phyloP scores from a whole-genome alignment of 2,113 vertebrate genomes.

The Lynx canadensis region DNA sequence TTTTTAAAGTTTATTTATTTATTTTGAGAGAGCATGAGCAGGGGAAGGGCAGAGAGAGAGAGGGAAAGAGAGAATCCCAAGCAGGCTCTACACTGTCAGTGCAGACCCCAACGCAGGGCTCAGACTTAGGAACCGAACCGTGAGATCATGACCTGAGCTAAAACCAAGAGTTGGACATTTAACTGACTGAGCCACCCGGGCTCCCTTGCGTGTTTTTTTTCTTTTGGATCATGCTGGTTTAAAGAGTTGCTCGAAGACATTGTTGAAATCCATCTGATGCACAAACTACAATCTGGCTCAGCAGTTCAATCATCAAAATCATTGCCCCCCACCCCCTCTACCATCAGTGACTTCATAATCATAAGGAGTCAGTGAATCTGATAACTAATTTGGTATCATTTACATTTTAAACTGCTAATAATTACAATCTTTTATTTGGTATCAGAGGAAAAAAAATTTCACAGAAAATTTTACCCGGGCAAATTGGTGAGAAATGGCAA shows the following conservation, averaged over 20 bases:
- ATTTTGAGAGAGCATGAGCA: too few relatives aligned
- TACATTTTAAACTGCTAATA: conserved; percentile 28
- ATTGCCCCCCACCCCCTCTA: background rate
- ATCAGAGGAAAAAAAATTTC: conserved; percentile 4
- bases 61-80: too few relatives aligned
- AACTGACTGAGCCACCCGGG: too few relatives aligned
- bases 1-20: too few relatives aligned
- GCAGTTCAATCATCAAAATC: background rate
- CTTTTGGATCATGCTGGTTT: background rate
- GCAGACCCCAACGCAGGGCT: too few relatives aligned
- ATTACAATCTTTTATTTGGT: background rate
- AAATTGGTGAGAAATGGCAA: background rate
- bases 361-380: background rate
- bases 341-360: background rate
- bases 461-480: background rate
- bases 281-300: background rate
- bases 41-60: too few relatives aligned
- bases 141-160: too few relatives aligned
- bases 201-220: background rate
- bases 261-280: background rate
- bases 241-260: background rate
- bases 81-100: too few relatives aligned
- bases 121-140: too few relatives aligned
- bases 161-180: too few relatives aligned
- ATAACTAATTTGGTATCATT: background rate